phyloP scores from a whole-genome alignment of 2,888 invertebrate species.

The Latheticus oryzae region DNA sequence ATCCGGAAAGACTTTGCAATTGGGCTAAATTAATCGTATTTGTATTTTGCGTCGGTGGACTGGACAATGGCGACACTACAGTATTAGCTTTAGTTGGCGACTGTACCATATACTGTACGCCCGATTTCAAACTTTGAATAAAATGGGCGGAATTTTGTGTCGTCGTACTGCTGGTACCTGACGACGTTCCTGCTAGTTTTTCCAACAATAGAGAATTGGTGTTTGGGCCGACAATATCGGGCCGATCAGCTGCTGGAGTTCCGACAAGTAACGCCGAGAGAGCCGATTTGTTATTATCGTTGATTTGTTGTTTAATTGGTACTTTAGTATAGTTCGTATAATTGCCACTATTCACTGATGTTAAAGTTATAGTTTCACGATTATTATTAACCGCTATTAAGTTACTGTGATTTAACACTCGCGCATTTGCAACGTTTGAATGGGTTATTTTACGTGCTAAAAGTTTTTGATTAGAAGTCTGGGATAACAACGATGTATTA shows the following conservation, averaged over 20 bases:
- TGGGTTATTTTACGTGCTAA: conserved; percentile 70
- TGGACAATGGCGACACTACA: conserved; percentile 71
- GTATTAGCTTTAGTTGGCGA: conserved; percentile 54
- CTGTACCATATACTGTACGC: conserved; percentile 54
- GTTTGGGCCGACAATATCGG: conserved; percentile 68
- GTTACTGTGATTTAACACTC: conserved; percentile 63
- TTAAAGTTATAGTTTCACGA: conserved; percentile 62
- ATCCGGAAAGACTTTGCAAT: conserved; percentile 75
- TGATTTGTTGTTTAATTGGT: conserved; percentile 54
- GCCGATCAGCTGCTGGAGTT: conserved; percentile 71
- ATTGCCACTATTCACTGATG: conserved; percentile 60
- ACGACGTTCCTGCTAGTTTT: conserved; percentile 67
- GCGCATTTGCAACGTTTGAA: conserved; percentile 66
- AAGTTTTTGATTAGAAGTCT: conserved; percentile 62
- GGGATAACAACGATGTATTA: conserved; percentile 60
- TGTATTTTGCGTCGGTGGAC: conserved; percentile 69
- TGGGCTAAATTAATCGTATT: conserved; percentile 81
- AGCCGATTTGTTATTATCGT: conserved; percentile 62
- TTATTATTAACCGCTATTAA: conserved; percentile 64
- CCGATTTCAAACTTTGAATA: conserved; percentile 57
- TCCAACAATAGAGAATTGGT: conserved; percentile 68
- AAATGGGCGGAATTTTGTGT: conserved; percentile 51
- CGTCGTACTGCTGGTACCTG: conserved; percentile 33
- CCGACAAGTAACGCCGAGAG: conserved; percentile 71
- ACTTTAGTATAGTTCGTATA: conserved; percentile 60